Percentiles rank a stretch among this genome's conserved stretches.
Evolutionary conservation across 1,140 invertebrate genomes (phyloP).

Genomic region (Pseudomyrmex concolor): DNA sequence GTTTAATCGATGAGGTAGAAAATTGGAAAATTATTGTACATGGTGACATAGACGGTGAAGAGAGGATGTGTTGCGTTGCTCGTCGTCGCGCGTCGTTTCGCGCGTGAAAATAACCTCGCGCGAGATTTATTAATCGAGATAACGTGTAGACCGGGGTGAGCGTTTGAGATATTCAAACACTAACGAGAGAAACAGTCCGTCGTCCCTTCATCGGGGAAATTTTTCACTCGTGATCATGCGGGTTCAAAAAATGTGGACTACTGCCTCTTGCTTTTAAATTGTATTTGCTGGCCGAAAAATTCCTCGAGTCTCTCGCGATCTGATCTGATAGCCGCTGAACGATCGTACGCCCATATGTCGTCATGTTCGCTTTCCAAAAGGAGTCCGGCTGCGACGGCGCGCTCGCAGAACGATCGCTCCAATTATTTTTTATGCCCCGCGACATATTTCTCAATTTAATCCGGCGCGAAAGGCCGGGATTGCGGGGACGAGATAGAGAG

Average conservation of each 20-base stretch:
- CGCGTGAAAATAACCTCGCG: conserved; percentile 20
- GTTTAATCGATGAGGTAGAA: conserved; percentile 50
- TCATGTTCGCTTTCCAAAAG: background rate
- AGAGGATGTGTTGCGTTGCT: conserved; percentile 1
- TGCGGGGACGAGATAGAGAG: conserved; percentile 27
- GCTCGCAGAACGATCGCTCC: conserved; percentile 35
- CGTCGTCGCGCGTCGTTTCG: conserved; percentile 5
- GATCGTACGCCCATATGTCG: conserved; percentile 29
- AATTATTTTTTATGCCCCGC: conserved; percentile 61
- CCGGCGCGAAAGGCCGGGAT: conserved; percentile 10
- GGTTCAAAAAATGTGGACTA: conserved; percentile 20
- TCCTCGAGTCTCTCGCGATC: conserved; percentile 29
- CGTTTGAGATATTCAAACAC: conserved; percentile 17
- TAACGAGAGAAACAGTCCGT: background rate
- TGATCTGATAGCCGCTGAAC: conserved; percentile 49
- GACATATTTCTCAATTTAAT: conserved; percentile 64
- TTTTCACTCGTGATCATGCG: conserved; percentile 50
- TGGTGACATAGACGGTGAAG: conserved; percentile 21
- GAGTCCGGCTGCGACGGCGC: conserved; percentile 11
- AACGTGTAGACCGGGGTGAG: background rate
- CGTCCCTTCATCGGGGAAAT: conserved; percentile 17
- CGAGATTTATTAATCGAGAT: conserved; percentile 57
- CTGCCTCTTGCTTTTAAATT: conserved; percentile 18
- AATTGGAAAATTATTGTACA: conserved; percentile 58
- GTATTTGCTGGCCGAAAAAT: conserved; percentile 8